These are phyloP conservation scores for Erynnis tages DNA, from an alignment of 2,888 invertebrate genomes.

Conservation along the genomic window DNA sequence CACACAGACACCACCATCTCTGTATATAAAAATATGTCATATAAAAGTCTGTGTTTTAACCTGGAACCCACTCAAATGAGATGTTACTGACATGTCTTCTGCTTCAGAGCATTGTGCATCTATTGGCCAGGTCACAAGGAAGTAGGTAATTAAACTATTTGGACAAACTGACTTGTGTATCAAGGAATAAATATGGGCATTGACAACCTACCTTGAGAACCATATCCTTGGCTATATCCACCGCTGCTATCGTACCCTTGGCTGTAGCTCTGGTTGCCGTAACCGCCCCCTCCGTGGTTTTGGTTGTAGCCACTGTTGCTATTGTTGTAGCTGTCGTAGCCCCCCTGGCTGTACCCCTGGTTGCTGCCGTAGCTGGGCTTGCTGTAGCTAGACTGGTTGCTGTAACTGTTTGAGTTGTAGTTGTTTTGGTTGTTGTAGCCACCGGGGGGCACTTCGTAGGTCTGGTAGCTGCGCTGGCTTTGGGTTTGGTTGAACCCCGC, in stretches of 20 bases:
- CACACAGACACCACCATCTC: too few relatives aligned
- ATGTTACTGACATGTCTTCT: too few relatives aligned
- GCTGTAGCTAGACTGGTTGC: slow-evolving; percentile 32
- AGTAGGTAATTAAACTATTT: too few relatives aligned
- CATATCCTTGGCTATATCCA: slow-evolving; percentile 11
- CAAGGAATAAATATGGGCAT: too few relatives aligned
- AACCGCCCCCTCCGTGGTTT: too few relatives aligned
- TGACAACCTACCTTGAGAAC: too few relatives aligned
- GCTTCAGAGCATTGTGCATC: too few relatives aligned
- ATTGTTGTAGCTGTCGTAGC: slow-evolving; percentile 42
- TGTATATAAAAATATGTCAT: too few relatives aligned
- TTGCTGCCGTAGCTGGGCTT: slow-evolving; percentile 28
- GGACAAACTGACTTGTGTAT: too few relatives aligned
- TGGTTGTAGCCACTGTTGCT: slow-evolving; percentile 37
- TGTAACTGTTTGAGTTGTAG: slow-evolving; percentile 42
- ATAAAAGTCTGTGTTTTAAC: too few relatives aligned
- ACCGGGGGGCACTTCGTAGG: slow-evolving; percentile 62
- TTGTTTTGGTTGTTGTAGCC: slow-evolving; percentile 45
- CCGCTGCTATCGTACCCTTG: slow-evolving; percentile 37
- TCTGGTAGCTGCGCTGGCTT: slow-evolving; percentile 56
- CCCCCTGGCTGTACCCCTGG: slow-evolving; percentile 28
- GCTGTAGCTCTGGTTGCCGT: slow-evolving; percentile 27
- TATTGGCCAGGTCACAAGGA: too few relatives aligned
- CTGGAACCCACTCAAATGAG: too few relatives aligned
- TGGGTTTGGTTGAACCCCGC: slow-evolving; percentile 43